These are phyloP conservation scores for Amiota minor DNA, from an alignment of 2,888 invertebrate genomes.

Conservation along the genomic window DNA sequence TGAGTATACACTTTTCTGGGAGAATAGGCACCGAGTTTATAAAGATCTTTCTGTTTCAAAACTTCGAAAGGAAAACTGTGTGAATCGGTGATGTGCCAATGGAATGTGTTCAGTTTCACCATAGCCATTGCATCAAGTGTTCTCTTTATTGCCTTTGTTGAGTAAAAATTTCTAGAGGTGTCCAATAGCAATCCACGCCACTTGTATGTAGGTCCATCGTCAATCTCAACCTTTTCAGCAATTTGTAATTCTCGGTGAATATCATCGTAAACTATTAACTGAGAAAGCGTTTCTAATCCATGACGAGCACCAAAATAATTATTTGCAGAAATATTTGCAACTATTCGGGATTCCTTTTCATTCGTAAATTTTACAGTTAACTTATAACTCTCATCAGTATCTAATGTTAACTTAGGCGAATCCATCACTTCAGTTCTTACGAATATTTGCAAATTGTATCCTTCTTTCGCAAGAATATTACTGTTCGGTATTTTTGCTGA, in stretches of 20 bases:
- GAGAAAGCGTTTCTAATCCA: constrained; percentile 77
- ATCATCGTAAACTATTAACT: constrained; percentile 72
- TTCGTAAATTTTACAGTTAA: constrained; percentile 61
- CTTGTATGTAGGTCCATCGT: constrained; percentile 87
- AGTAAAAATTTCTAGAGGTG: constrained; percentile 90
- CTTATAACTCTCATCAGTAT: constrained; percentile 77
- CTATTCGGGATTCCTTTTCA: constrained; percentile 65
- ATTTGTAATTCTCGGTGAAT: constrained; percentile 75
- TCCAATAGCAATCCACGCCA: constrained; percentile 93
- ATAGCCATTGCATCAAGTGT: constrained; percentile 91
- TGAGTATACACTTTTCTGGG: constrained; percentile 80
- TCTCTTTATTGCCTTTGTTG: constrained; percentile 81
- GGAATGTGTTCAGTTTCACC: constrained; percentile 93
- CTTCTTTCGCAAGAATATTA: constrained; percentile 67
- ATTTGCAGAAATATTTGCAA: constrained; percentile 75
- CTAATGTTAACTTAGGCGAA: constrained; percentile 71
- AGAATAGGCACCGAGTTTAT: constrained; percentile 85
- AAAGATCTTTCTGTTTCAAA: constrained; percentile 80
- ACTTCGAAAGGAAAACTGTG: constrained; percentile 94
- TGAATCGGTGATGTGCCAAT: constrained; percentile 95
- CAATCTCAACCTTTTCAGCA: constrained; percentile 77
- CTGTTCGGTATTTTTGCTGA: constrained; percentile 64
- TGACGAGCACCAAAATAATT: constrained; percentile 79
- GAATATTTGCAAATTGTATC: constrained; percentile 72
- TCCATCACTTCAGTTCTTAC: constrained; percentile 63